A percentile compares a stretch with the other conserved stretches of the same genome.
These are phyloP conservation scores for Phlogophora meticulosa DNA, from an alignment of 2,888 invertebrate genomes.

Conservation along the genomic window DNA sequence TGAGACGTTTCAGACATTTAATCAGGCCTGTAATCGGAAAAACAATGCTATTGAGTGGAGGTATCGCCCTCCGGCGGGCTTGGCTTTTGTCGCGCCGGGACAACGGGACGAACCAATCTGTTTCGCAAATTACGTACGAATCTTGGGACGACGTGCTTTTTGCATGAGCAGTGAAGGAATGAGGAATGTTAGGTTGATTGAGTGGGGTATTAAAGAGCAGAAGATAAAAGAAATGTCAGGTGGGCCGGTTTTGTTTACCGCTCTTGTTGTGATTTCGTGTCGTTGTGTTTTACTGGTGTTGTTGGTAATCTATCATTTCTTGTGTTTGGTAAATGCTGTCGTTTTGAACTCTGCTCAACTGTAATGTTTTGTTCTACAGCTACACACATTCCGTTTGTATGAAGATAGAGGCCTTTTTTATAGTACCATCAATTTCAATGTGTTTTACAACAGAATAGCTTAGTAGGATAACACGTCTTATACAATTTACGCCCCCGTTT, in stretches of 20 bases:
- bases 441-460: constrained; percentile 37
- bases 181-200: constrained; percentile 58
- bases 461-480: constrained; percentile 47
- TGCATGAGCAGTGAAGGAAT: constrained; percentile 61
- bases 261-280: constrained; percentile 34
- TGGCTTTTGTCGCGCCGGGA: constrained; percentile 62
- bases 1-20: constrained; percentile 78
- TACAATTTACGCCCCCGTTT: constrained; percentile 59
- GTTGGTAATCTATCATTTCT: constrained; percentile 13
- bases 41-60: constrained; percentile 84
- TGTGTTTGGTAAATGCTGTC: neutral
- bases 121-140: constrained; percentile 67
- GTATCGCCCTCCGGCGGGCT: constrained; percentile 67
- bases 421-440: constrained; percentile 25
- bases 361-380: neutral
- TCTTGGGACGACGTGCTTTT: constrained; percentile 63
- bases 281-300: constrained; percentile 22
- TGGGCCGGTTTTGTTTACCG: constrained; percentile 29
- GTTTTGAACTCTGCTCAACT: neutral
- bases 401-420: constrained; percentile 2
- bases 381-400: neutral
- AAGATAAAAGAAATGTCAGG: constrained; percentile 51
- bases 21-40: constrained; percentile 88
- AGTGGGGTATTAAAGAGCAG: constrained; percentile 51
- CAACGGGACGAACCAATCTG: constrained; percentile 65